These are phyloP conservation scores for Hyperoplus immaculatus DNA, from an alignment of 2,797 vertebrate species.

Conservation along the genomic window DNA sequence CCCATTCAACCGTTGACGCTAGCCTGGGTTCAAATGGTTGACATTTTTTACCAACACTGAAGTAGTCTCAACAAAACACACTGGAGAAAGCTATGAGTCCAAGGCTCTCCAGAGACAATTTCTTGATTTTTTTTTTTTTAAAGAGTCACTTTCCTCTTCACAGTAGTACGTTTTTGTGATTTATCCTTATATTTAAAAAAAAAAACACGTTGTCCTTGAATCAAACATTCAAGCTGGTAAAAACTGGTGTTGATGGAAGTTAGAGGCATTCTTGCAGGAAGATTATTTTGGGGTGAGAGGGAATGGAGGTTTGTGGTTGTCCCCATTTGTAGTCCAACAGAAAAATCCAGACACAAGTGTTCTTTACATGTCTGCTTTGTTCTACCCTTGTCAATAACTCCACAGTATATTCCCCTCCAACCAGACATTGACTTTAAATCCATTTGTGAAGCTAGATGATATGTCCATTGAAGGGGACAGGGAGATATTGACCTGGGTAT, in stretches of 20 bases:
- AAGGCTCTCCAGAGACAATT: slow-evolving; percentile 22
- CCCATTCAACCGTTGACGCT: slow-evolving; percentile 37
- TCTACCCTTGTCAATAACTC: slow-evolving; percentile 7
- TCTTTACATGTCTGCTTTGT: slow-evolving; percentile 14
- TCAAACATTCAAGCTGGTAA: slow-evolving; percentile 37
- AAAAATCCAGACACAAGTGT: slow-evolving; percentile 8
- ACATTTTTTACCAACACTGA: slow-evolving; percentile 49
- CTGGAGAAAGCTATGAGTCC: slow-evolving; percentile 21
- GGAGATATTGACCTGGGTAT: slow-evolving; percentile 15
- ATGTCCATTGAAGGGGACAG: slow-evolving; percentile 4
- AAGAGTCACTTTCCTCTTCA: slow-evolving; percentile 38
- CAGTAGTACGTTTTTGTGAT: slow-evolving; percentile 34
- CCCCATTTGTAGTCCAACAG: slow-evolving; percentile 2
- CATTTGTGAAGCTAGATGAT: slow-evolving; percentile 11
- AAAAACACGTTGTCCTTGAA: slow-evolving; percentile 29
- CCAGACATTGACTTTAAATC: slow-evolving; percentile 28
- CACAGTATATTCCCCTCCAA: slow-evolving; percentile 14
- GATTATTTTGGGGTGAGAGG: slow-evolving; percentile 1
- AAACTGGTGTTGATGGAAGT: slow-evolving; percentile 33
- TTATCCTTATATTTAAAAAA: slow-evolving; percentile 26
- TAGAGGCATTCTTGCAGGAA: slow-evolving; percentile 13
- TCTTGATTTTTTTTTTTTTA: slow-evolving; percentile 31
- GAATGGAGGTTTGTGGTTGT: slow-evolving; percentile 12
- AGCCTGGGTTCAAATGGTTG: slow-evolving; percentile 37
- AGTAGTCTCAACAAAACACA: slow-evolving; percentile 42